Base-by-base conservation (phyloP, 1,140 invertebrate genomes). In the Lamellibrachia luymesi region DNA sequence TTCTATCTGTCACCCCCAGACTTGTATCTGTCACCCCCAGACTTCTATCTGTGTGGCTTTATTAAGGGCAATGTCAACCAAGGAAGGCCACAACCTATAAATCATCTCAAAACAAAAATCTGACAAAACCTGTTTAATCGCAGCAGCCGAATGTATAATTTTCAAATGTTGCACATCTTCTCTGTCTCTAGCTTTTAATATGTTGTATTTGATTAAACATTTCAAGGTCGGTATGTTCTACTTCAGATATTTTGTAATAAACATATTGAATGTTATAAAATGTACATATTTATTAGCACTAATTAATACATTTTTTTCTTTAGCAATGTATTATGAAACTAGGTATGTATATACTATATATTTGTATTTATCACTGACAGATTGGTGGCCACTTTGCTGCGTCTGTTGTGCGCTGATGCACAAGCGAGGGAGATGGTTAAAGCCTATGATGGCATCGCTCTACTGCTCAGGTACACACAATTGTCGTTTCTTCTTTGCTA, bases 381-480 rank as follows among this genome's bases (percentile, higher is more conserved):
- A 94, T 94, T 96, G 22, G 95, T 96, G n/a, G 95, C 96, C 22
- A 95, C 95, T 91, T 93, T 97, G 49, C 94, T 97, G 4, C 94
- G 96, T 64, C 93, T 95, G n/a, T 92, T 97, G 49, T 96, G 95
- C 93, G 94, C 94, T 51, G 96, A 96, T 92, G 64, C 94, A 38
- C 94, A 95, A 90, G 95, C 95, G 51, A 94, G 95, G 92, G 95
- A 96, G 93, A 94, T 95, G 90, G 95, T 96, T 64, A 95, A 95
- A 94, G 93, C 95, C 22, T 95, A 96, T 90, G 96, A 96, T 93
- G 96, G 96, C 50, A 95, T 96, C 10, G 96, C 96, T 1, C 94
- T 96, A n/a, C 93, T 96, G 4, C 94, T 96, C 17, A 96, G 95
- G 95, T 96, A 92, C 27, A 64, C 27, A 64, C 93, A 93, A n/a